Evolutionary conservation across 2,113 vertebrate genomes (phyloP), one percentile per base, ranked within the genome.

Genomic region (Nematolebias whitei): DNA sequence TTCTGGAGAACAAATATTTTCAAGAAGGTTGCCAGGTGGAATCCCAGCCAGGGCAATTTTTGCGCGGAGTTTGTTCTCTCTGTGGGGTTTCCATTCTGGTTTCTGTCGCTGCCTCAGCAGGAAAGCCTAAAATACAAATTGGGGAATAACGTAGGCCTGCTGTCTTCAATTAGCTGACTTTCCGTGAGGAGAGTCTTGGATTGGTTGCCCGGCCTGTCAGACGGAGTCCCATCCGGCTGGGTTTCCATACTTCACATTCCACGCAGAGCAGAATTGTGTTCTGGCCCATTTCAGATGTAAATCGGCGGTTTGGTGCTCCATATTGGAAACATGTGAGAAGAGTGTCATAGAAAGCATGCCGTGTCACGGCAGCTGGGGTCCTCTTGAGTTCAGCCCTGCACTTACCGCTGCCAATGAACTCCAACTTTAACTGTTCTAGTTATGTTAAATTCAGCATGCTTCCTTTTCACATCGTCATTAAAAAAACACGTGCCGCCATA

Each of bases 251-350:
- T 76, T 74, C 83, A 81, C 86, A 90, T 90, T 90, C 90, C 86
- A 83, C 66, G 54, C 26, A 24, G 32, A 86, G 86, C 58, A 47
- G 72, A 87, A 87, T 81, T 74, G 78, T 71, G 86, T 85, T 85
- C 68, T 32, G 50, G 63, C 82, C 76, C 85, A 89, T 88, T 89
- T 87, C 83, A 87, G 71, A 78, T 62, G 74, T 88, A 83, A 87
- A 89, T 72, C 74, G 54, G 76, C 9, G 55, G 83, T 85, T 83
- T 76, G 74, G 73, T 70, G 62, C 83, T 79, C 78, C 80, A 73
- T 89, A 88, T 88, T 88, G 80, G 84, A 90, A 85, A 86, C 88
- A 86, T 86, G 83, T 88, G 87, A 81, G 80, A 55, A 61, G 63
- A 73, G 77, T 66, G 80, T 78, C 76, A 77, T 13, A 71, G 63